Evolutionary conservation across 2,888 invertebrate genomes (phyloP).

Genomic region (Nymphalis polychloros): DNA sequence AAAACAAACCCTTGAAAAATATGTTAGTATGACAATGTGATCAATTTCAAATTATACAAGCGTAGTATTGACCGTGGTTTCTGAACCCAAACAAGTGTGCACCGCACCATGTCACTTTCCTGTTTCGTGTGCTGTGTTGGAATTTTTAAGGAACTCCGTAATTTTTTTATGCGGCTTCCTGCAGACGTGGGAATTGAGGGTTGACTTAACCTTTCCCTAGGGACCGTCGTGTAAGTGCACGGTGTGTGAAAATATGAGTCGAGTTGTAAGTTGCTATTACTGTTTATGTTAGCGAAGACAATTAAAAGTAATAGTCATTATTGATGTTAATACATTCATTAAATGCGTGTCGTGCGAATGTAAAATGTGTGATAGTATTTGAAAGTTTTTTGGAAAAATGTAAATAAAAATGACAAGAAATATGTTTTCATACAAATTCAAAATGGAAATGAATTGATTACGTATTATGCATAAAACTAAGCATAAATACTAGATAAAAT

Average conservation of each 20-base stretch:
- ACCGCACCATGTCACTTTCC: constrained; percentile 45
- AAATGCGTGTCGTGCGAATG: neutral
- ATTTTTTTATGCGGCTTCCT: constrained; percentile 61
- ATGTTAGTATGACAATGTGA: neutral
- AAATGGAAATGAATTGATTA: no score
- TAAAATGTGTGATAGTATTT: neutral
- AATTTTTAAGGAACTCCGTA: constrained; percentile 34
- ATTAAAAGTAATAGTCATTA: neutral
- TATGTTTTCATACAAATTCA: no score
- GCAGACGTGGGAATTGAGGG: constrained; percentile 53
- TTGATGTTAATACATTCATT: constrained; percentile 1
- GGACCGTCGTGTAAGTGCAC: constrained; percentile 31
- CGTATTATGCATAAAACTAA: no score
- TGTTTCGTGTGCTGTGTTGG: constrained; percentile 40
- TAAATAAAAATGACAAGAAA: no score
- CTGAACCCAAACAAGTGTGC: constrained; percentile 36
- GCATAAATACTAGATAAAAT: no score
- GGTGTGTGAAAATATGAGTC: constrained; percentile 7
- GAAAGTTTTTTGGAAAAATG: no score
- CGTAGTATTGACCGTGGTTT: constrained; percentile 18
- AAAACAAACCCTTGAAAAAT: neutral
- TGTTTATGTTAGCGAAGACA: neutral
- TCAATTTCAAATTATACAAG: constrained; percentile 5
- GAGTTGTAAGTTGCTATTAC: neutral
- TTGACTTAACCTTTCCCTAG: constrained; percentile 57